A percentile compares a stretch with the other conserved stretches of the same genome.
Conservation (phyloP, 92 coral and sea anemone genomes). For the Parazoanthus atlanticus region DNA sequence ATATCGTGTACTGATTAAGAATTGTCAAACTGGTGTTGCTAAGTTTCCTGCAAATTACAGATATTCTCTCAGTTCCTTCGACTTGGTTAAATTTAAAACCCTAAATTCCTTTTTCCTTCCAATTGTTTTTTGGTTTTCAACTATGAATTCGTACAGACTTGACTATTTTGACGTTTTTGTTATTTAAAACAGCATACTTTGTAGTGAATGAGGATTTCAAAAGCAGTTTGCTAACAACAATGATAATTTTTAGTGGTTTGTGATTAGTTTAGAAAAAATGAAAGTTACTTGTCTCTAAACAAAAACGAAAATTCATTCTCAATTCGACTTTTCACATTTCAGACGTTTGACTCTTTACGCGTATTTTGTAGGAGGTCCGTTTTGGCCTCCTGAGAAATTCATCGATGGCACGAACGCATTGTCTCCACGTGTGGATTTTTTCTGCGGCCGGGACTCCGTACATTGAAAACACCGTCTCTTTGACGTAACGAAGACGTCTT, state of each 20-base stretch:
- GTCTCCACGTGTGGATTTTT: conserved; percentile 82
- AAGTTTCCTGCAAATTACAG: neutral
- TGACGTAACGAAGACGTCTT: conserved; percentile 76
- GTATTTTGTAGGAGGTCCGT: conserved; percentile 44
- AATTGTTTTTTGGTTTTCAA: no score
- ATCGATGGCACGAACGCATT: conserved; percentile 87
- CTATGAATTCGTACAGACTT: no score
- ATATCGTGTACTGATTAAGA: neutral
- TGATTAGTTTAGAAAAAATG: neutral
- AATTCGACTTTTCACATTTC: conserved; percentile 27
- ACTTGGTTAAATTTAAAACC: neutral
- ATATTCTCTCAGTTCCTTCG: neutral
- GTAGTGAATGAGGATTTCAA: no score
- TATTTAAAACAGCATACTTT: no score
- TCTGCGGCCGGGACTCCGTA: conserved; percentile 74
- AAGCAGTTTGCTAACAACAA: neutral
- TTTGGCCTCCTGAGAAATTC: conserved; percentile 88
- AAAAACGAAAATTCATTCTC: no score
- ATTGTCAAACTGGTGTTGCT: no score
- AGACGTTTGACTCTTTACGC: conserved; percentile 22
- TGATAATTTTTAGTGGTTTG: neutral
- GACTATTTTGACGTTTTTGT: no score
- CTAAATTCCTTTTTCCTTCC: neutral
- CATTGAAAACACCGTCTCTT: conserved; percentile 83
- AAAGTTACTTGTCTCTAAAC: neutral